Conservation (phyloP, 2,113 vertebrate species). For the rabbit (Oryctolagus cuniculus) region mOryCun1.1 NC_091432.1:173397001-173397500, state of each 20-base stretch:
- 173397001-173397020: too few relatives aligned
- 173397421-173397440: neutral
- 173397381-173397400: neutral
- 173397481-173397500: neutral
- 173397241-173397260: neutral
- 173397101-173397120: too few relatives aligned
- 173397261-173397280: neutral
- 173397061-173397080: too few relatives aligned
- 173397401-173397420: neutral
- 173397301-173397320: neutral
- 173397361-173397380: neutral
- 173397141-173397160: too few relatives aligned
- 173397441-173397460: neutral
- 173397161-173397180: too few relatives aligned
- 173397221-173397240: constrained; percentile 4
- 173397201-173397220: neutral
- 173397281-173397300: neutral
- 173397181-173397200: too few relatives aligned
- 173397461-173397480: neutral
- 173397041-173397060: too few relatives aligned
- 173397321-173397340: neutral
- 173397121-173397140: too few relatives aligned
- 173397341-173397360: neutral
- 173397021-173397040: too few relatives aligned
- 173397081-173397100: too few relatives aligned